These are phyloP conservation scores for Ypsolopha scabrella DNA, from an alignment of 2,888 invertebrate genomes.

Conservation along the genomic window DNA sequence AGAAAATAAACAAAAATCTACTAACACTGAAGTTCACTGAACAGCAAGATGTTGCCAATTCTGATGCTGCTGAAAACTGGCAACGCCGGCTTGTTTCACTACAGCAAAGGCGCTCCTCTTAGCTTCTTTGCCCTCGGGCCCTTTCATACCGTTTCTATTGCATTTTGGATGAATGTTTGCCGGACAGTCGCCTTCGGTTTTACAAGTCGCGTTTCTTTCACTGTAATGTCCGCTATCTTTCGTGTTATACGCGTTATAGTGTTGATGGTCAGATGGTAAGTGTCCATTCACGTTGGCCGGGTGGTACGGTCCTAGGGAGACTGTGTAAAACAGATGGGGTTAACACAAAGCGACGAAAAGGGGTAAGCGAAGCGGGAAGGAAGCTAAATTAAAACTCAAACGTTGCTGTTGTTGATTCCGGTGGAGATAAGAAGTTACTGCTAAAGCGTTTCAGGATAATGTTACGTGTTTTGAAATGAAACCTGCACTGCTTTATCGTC, in stretches of 20 bases:
- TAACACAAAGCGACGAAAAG: constrained; percentile 70
- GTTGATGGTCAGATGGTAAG: constrained; percentile 52
- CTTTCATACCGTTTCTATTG: constrained; percentile 52
- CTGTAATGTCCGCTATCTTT: constrained; percentile 64
- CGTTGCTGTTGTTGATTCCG: constrained; percentile 10
- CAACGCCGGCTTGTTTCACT: constrained; percentile 69
- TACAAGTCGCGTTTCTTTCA: constrained; percentile 59
- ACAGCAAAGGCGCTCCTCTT: constrained; percentile 74
- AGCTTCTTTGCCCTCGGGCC: constrained; percentile 48
- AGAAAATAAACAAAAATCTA: constrained; percentile 41
- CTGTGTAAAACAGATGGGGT: constrained; percentile 53
- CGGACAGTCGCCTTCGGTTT: constrained; percentile 53
- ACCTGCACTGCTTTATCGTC: too few relatives aligned
- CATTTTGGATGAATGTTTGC: constrained; percentile 65
- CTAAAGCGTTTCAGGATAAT: too few relatives aligned
- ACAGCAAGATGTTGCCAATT: constrained; percentile 75
- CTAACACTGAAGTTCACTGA: constrained; percentile 78
- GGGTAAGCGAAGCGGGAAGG: constrained; percentile 72
- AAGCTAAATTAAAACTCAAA: constrained; percentile 24
- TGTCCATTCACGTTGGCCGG: constrained; percentile 61
- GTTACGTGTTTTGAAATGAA: too few relatives aligned
- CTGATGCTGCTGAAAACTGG: constrained; percentile 44
- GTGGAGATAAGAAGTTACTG: constrained; percentile 25
- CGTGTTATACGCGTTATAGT: constrained; percentile 62
- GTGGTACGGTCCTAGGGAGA: constrained; percentile 64